Evolutionary conservation across 2,113 vertebrate species (phyloP).

Genomic region (Prionailurus viverrinus): DNA sequence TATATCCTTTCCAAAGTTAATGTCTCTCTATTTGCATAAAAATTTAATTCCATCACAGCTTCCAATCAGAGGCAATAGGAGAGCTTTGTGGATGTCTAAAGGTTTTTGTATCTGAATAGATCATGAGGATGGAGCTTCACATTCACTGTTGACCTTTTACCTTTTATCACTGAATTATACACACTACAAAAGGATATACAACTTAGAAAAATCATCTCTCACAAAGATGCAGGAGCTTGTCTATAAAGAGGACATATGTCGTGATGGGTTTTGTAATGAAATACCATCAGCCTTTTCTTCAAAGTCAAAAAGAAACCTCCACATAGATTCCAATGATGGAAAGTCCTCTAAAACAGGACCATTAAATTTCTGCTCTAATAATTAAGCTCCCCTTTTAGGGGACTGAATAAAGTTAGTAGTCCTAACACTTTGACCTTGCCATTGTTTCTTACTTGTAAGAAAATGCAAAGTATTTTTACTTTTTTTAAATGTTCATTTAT

Average conservation of each 20-base stretch:
- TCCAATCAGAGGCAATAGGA: slow-evolving; percentile 57
- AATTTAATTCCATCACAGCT: slow-evolving; percentile 67
- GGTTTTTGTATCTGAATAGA: slow-evolving; percentile 63
- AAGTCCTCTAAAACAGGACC: slow-evolving; percentile 10
- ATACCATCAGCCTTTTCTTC: slow-evolving; percentile 40
- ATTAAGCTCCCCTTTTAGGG: not conserved
- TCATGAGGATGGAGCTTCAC: slow-evolving; percentile 17
- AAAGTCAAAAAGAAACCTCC: slow-evolving; percentile 1
- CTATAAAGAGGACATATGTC: not conserved
- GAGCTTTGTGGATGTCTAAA: slow-evolving; percentile 56
- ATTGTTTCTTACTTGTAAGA: not conserved
- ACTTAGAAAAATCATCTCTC: slow-evolving; percentile 29
- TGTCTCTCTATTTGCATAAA: slow-evolving; percentile 78
- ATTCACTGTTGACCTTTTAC: slow-evolving; percentile 55
- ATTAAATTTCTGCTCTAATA: slow-evolving; percentile 22
- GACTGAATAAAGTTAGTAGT: not conserved
- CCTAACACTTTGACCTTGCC: slow-evolving; percentile 1
- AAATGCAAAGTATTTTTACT: not conserved
- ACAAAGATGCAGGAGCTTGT: slow-evolving; percentile 26
- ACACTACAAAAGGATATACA: slow-evolving; percentile 38
- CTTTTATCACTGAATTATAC: slow-evolving; percentile 65
- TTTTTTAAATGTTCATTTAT: too few species aligned
- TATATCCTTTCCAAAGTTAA: slow-evolving; percentile 67
- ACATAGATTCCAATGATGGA: not conserved
- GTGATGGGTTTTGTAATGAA: slow-evolving; percentile 39